Evolutionary conservation across 2,797 vertebrate species (phyloP).

Genomic region (Meda fulgida): DNA sequence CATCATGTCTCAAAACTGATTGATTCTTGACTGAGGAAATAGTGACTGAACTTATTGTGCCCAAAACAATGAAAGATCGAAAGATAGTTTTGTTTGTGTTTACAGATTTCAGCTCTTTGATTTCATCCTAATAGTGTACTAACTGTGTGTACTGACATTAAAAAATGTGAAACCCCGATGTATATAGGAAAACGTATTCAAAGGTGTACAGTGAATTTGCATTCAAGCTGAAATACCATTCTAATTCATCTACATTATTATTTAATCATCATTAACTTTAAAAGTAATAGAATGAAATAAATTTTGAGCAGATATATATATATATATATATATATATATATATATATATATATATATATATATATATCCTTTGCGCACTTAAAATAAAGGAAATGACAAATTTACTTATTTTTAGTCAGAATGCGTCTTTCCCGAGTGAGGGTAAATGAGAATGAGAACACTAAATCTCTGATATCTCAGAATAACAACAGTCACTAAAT

Average conservation of each 20-base stretch:
- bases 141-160: neutral
- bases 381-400: neutral
- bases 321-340: no score
- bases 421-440: neutral
- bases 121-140: neutral
- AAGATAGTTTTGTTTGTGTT: neutral
- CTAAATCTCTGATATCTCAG: neutral
- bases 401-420: neutral
- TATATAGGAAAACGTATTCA: neutral
- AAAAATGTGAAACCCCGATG: slow-evolving; percentile 11
- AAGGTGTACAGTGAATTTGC: neutral
- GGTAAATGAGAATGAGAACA: neutral
- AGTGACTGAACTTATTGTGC: neutral
- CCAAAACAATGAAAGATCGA: neutral
- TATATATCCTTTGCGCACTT: neutral
- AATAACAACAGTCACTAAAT: neutral
- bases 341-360: no score
- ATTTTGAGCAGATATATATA: neutral
- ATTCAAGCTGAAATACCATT: neutral
- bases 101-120: neutral
- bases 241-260: slow-evolving; percentile 40
- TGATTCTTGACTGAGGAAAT: neutral
- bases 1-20: neutral
- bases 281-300: neutral
- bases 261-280: neutral